These are phyloP conservation scores for Thalassophryne amazonica DNA, from an alignment of 2,797 vertebrate species.

Conservation along the genomic window DNA sequence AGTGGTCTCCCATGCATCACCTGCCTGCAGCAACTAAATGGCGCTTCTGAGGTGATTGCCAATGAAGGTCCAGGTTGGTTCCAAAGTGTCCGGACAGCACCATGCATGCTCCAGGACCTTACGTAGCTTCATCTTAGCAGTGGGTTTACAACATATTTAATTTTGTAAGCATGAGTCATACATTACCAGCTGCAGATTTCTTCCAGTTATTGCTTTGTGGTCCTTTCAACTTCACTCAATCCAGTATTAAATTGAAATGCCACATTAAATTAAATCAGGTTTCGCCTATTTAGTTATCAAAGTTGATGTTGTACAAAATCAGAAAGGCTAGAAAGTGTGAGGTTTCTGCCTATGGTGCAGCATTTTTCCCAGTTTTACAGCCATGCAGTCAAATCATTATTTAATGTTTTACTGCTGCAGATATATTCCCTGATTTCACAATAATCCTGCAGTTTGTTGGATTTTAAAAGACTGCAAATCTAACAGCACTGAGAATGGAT, in stretches of 20 bases:
- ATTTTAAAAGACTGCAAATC: conserved; percentile 28
- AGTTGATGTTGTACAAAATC: conserved; percentile 3
- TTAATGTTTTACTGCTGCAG: conserved; percentile 1
- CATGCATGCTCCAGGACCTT: too few relatives aligned
- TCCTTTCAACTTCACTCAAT: conserved; percentile 23
- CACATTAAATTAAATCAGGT: conserved; percentile 27
- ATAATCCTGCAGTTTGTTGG: conserved; percentile 12
- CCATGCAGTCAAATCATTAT: background rate
- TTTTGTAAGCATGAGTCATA: conserved; percentile 5
- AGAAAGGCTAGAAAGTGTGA: background rate
- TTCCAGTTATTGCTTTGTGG: conserved; percentile 23
- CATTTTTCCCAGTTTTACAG: background rate
- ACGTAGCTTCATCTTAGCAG: too few relatives aligned
- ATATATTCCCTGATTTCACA: conserved; percentile 3
- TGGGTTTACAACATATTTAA: too few relatives aligned
- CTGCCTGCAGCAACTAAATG: too few relatives aligned
- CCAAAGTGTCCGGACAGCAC: too few relatives aligned
- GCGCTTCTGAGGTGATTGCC: too few relatives aligned
- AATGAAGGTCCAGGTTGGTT: too few relatives aligned
- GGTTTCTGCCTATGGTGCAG: too few relatives aligned
- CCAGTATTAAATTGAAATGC: conserved; percentile 42
- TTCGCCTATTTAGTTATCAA: conserved; percentile 3
- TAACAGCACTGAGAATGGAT: conserved; percentile 5
- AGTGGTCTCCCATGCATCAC: too few relatives aligned
- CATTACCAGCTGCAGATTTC: background rate